Evolutionary conservation across 2,888 invertebrate species (phyloP).

Genomic region (Epinotia brunnichana): DNA sequence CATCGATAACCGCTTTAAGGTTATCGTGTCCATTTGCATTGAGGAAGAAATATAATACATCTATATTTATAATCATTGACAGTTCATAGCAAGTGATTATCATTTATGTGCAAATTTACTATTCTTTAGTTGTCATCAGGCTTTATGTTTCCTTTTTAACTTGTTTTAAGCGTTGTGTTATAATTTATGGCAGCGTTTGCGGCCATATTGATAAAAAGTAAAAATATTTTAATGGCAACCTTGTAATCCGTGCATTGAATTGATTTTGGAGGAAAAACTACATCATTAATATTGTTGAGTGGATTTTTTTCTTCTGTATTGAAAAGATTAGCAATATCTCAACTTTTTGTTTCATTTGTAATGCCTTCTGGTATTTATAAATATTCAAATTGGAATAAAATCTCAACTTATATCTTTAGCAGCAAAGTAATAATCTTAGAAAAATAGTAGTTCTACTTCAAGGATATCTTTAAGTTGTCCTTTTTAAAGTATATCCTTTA

Average conservation of each 20-base stretch:
- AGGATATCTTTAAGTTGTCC: neutral
- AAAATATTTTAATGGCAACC: slow-evolving; percentile 41
- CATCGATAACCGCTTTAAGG: slow-evolving; percentile 52
- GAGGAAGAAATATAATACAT: slow-evolving; percentile 48
- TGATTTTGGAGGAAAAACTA: slow-evolving; percentile 42
- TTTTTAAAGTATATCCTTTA: slow-evolving; percentile 8
- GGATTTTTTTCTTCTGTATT: slow-evolving; percentile 35
- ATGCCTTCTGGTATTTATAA: slow-evolving; percentile 37
- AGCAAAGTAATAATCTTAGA: neutral
- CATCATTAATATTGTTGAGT: slow-evolving; percentile 42
- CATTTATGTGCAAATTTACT: slow-evolving; percentile 65
- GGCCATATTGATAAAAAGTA: slow-evolving; percentile 41
- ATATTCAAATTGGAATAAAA: slow-evolving; percentile 5
- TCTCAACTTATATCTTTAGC: neutral
- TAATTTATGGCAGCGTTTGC: slow-evolving; percentile 48
- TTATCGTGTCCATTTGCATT: slow-evolving; percentile 49
- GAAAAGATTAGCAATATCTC: slow-evolving; percentile 28
- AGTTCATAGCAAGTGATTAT: slow-evolving; percentile 64
- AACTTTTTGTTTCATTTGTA: slow-evolving; percentile 25
- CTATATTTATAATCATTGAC: slow-evolving; percentile 64
- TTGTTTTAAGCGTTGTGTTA: slow-evolving; percentile 41
- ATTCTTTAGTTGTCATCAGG: slow-evolving; percentile 52
- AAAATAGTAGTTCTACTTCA: neutral
- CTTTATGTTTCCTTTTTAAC: slow-evolving; percentile 48
- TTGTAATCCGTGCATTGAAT: slow-evolving; percentile 44